Base-by-base conservation (phyloP, 2,888 invertebrate species). In the Luperina nickerlii region DNA sequence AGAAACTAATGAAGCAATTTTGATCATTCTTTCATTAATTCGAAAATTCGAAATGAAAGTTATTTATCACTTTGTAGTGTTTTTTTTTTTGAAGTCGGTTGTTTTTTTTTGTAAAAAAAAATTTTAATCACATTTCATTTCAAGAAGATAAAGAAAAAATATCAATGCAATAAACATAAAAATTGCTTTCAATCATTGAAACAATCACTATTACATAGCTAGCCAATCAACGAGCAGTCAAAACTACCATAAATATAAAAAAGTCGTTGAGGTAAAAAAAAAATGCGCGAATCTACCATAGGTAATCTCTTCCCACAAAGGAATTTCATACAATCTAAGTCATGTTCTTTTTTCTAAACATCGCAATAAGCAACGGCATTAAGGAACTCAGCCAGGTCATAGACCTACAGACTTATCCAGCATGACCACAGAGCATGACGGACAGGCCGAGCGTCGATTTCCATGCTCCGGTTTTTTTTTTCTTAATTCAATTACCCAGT, bases 361-460 rank as follows among this genome's bases (percentile, higher is more conserved):
- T 54, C 60, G 83, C 83, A 78, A 76, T 83, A 83, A 73, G 79
- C 82, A 66, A 57, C 72, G 78, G 77, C 82, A 78, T 85, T 69
- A 75, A 85, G 78, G 80, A 80, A 83, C 83, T 79, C 80, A 69
- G 81, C 62, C 81, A 83, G 88, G 88, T 88, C 88, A 82, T 81
- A 85, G 88, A 88, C 88, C 88, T 51, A 76, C 8, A 77, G 76
- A 73, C 77, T 85, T 87, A 85, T 78, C 79, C 73, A 88, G 87
- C 88, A 88, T 88, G 88, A 88, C 88, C 71, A 71, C 62, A 71
- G 62, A 88, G 83, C 88, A 88, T 88, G 88, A 88, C 88, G 85
- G 80, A 76, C 80, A 67, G 75, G 67, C 82, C 72, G 81, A 88
- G 76, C 80, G 70, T 77, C 87, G 77, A 90, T 88, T 88, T 80